Evolutionary conservation across 1,140 invertebrate genomes (phyloP).

Genomic region (Drosophila funebris): DNA sequence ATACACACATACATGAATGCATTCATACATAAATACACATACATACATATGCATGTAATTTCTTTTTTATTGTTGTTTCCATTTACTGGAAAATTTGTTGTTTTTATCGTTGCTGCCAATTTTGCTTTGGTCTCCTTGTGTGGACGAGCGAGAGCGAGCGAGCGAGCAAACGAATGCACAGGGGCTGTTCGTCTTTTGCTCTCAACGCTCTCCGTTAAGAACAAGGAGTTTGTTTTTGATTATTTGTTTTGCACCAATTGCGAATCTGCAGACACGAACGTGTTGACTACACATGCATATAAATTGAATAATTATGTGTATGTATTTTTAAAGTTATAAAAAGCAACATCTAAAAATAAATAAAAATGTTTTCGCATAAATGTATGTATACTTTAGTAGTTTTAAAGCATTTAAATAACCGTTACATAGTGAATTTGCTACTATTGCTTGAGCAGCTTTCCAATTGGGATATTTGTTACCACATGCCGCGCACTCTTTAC

Average conservation of each 20-base stretch:
- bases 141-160: not conserved
- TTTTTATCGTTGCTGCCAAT: conserved; percentile 36
- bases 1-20: not conserved
- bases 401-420: not conserved
- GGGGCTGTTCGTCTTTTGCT: conserved; percentile 9
- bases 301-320: not conserved
- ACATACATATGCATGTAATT: not conserved
- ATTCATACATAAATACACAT: not conserved
- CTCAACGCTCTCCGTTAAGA: conserved; percentile 12
- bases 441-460: conserved; percentile 9
- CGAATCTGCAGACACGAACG: conserved; percentile 9
- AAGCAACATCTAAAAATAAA: not conserved
- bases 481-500: not conserved
- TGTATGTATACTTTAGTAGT: not conserved
- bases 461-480: conserved; percentile 21
- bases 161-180: not conserved
- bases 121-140: conserved; percentile 21
- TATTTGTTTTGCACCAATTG: conserved; percentile 24
- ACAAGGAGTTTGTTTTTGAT: conserved; percentile 21
- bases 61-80: conserved; percentile 44
- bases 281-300: not conserved
- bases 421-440: not conserved
- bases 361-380: not conserved
- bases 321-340: not conserved
- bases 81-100: conserved; percentile 46